Conservation (phyloP, 35 echinoderm and acorn worm genomes). For the Diadema setosum region DNA sequence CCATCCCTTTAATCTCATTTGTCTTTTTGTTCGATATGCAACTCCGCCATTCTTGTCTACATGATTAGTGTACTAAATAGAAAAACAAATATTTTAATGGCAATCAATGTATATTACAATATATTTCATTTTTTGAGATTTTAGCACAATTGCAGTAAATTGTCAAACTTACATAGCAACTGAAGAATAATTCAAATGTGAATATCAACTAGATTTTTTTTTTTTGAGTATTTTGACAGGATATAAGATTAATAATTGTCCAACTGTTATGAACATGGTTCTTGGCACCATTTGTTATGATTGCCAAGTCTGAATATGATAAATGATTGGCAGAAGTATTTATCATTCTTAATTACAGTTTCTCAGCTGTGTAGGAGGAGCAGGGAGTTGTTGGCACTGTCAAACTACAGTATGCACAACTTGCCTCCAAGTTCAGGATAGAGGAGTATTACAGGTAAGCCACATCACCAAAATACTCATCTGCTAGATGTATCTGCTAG, state of each 20-base stretch:
- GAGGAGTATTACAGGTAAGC: conserved; percentile 93
- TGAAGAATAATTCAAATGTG: background rate
- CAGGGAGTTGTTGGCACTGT: conserved; percentile 65
- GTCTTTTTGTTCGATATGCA: too few species aligned
- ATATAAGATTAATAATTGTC: background rate
- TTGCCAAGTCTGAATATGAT: background rate
- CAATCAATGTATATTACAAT: too few species aligned
- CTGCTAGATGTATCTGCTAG: background rate
- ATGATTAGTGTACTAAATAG: too few species aligned
- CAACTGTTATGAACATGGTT: background rate
- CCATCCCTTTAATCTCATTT: too few species aligned
- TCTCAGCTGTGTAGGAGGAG: conserved; percentile 66
- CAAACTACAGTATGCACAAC: conserved; percentile 36
- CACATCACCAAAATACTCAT: background rate
- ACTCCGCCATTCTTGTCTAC: too few species aligned
- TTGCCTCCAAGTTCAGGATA: conserved; percentile 54
- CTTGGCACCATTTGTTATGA: background rate
- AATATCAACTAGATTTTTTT: background rate
- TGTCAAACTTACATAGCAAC: background rate
- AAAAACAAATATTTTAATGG: too few species aligned
- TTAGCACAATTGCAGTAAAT: too few species aligned
- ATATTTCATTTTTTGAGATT: too few species aligned
- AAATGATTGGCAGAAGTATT: background rate
- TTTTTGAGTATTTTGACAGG: background rate
- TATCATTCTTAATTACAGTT: conserved; percentile 29